Conservation (phyloP, 2,888 invertebrate genomes). For the Adelphocoris suturalis region DNA sequence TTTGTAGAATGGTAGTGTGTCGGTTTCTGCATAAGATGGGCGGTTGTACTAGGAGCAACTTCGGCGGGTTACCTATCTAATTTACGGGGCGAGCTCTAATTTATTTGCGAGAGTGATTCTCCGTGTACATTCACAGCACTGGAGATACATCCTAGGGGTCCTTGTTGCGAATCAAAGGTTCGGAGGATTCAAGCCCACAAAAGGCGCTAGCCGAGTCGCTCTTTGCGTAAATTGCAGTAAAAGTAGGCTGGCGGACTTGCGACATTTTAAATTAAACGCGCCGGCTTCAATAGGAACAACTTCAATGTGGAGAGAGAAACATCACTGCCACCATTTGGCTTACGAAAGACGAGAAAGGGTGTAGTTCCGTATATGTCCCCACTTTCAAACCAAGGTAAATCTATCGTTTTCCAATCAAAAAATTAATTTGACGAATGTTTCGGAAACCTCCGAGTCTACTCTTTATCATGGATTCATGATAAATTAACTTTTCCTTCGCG, state of each 20-base stretch:
- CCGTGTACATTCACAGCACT: background rate
- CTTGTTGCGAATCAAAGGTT: background rate
- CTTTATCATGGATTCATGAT: too few relatives aligned
- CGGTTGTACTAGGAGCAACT: background rate
- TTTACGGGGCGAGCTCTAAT: background rate
- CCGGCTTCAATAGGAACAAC: background rate
- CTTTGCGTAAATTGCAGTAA: slow-evolving; percentile 21
- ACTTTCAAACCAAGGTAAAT: too few relatives aligned
- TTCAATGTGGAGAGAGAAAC: background rate
- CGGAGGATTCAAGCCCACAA: background rate
- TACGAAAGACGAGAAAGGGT: too few relatives aligned
- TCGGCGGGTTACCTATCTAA: background rate
- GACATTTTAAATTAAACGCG: slow-evolving; percentile 15
- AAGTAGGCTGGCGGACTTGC: slow-evolving; percentile 27
- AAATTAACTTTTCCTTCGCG: too few relatives aligned
- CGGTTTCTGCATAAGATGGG: too few relatives aligned
- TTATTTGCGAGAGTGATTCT: slow-evolving; percentile 1
- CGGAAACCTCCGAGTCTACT: too few relatives aligned
- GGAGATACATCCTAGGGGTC: background rate
- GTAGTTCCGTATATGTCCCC: too few relatives aligned
- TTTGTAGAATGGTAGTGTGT: too few relatives aligned
- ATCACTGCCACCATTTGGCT: background rate
- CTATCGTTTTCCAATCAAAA: too few relatives aligned
- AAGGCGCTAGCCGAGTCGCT: background rate
- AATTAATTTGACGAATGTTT: too few relatives aligned